Percentiles rank a stretch among this genome's conserved stretches.
These are phyloP conservation scores for Myrmophylax atrothorax DNA, from an alignment of 2,113 vertebrate genomes.

Conservation along the genomic window DNA sequence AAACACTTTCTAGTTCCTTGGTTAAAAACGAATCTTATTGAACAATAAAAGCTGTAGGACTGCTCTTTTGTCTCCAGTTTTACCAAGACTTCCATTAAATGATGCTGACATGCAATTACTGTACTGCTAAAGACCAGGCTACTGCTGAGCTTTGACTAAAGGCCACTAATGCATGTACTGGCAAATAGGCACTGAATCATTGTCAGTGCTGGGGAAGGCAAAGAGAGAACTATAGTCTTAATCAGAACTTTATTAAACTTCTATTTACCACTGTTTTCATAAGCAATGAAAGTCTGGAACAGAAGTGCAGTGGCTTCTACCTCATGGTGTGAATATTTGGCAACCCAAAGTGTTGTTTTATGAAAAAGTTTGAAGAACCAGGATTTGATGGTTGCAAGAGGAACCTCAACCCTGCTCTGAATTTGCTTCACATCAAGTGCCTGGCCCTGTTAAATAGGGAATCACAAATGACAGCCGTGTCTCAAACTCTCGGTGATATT, in stretches of 20 bases:
- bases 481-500: background rate
- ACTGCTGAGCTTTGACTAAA: constrained; percentile 22
- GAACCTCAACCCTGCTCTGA: background rate
- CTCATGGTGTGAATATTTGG: background rate
- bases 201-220: background rate
- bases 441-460: background rate
- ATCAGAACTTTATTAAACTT: background rate
- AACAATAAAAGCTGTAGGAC: background rate
- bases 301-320: background rate
- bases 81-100: background rate
- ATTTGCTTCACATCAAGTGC: background rate
- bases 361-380: background rate
- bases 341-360: background rate
- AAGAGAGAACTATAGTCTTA: background rate
- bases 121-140: background rate
- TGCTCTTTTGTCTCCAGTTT: background rate
- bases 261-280: background rate
- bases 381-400: background rate
- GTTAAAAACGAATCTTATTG: background rate
- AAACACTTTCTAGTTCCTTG: background rate
- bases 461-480: background rate
- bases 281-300: background rate
- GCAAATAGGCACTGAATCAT: background rate
- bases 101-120: background rate
- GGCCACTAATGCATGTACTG: background rate